phyloP scores from a whole-genome alignment of 2,888 invertebrate genomes.

The Drosophila kokeensis region DNA sequence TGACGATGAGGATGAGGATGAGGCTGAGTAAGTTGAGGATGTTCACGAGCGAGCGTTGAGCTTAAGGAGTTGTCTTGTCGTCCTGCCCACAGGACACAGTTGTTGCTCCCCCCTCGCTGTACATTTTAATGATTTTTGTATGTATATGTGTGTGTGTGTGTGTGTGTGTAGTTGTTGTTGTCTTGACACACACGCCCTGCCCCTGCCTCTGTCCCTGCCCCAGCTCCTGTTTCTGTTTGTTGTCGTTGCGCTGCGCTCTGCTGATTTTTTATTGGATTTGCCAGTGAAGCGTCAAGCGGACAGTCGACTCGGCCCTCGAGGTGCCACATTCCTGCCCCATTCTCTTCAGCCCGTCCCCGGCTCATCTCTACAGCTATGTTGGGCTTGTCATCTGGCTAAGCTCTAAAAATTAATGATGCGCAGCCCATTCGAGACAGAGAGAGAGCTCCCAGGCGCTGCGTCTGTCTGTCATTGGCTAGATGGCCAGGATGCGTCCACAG shows the following conservation, averaged over 20 bases:
- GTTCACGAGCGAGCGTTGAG: conserved; percentile 17
- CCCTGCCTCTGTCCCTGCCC: conserved; percentile 10
- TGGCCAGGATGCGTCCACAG: conserved; percentile 25
- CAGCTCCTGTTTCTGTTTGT: conserved; percentile 41
- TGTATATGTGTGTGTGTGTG: background rate
- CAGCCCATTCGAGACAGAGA: conserved; percentile 67
- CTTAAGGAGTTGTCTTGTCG: conserved; percentile 55
- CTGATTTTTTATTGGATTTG: conserved; percentile 66
- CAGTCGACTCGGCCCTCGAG: conserved; percentile 40
- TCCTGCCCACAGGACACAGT: conserved; percentile 50
- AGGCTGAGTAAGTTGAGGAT: conserved; percentile 2
- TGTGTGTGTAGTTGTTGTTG: conserved; percentile 47
- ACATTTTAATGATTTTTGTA: conserved; percentile 69
- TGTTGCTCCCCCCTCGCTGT: conserved; percentile 33
- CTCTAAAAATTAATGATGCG: conserved; percentile 85
- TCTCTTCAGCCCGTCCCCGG: conserved; percentile 4
- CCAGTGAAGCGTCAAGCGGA: conserved; percentile 69
- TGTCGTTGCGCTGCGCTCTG: conserved; percentile 48
- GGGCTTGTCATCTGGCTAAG: conserved; percentile 84
- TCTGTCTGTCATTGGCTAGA: conserved; percentile 66
- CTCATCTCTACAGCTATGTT: conserved; percentile 53
- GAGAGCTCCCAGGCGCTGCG: conserved; percentile 52
- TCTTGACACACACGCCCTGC: conserved; percentile 35
- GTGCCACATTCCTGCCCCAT: conserved; percentile 36
- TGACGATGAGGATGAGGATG: conserved; percentile 1